Conservation (phyloP, 2,888 invertebrate species). For the Caenorhabditis drosophilae region DNA sequence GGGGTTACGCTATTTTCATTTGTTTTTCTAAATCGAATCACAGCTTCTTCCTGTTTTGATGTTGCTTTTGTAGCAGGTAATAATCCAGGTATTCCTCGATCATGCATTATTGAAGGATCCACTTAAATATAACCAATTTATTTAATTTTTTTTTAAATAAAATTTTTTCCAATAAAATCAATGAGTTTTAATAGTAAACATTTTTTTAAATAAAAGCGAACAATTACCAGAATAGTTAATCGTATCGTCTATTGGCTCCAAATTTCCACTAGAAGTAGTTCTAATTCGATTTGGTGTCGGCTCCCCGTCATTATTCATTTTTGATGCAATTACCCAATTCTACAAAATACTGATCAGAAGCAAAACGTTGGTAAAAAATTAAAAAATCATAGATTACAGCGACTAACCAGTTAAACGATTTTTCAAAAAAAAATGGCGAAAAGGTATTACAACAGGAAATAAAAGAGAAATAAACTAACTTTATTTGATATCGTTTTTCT, state of each 20-base stretch:
- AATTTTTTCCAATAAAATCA: neutral
- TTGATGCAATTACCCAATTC: neutral
- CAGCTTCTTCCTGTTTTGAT: conserved; percentile 22
- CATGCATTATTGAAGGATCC: conserved; percentile 26
- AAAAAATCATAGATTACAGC: neutral
- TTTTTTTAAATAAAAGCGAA: neutral
- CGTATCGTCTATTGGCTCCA: conserved; percentile 24
- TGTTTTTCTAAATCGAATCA: conserved; percentile 28
- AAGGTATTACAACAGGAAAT: neutral
- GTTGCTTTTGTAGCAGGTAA: conserved; percentile 30
- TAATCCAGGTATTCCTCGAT: conserved; percentile 37
- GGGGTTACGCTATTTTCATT: conserved; percentile 30
- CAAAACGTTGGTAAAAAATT: neutral
- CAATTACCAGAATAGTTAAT: conserved; percentile 12
- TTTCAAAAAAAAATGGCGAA: neutral
- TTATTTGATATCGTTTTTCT: no score
- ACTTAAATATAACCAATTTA: conserved; percentile 15
- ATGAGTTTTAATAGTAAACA: conserved; percentile 1
- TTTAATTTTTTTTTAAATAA: neutral
- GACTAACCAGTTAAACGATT: neutral
- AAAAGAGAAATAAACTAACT: no score
- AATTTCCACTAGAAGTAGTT: conserved; percentile 27
- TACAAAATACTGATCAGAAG: neutral
- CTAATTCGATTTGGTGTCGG: conserved; percentile 8
- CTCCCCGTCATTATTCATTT: conserved; percentile 17